Percentiles rank a stretch among this genome's conserved stretches.
phyloP scores from a whole-genome alignment of 23 tunicate species.

The Styela clava region DNA sequence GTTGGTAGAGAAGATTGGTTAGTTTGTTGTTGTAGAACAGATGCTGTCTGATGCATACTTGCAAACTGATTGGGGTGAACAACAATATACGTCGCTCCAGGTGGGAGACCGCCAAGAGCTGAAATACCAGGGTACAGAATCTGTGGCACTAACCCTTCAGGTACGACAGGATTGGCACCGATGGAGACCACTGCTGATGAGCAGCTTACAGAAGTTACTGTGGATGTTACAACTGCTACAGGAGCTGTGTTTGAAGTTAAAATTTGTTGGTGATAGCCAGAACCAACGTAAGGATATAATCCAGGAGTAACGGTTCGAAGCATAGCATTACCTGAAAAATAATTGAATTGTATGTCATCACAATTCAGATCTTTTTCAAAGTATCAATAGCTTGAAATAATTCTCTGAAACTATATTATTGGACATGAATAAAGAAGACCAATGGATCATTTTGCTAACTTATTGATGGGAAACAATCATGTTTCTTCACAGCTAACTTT shows the following conservation, averaged over 20 bases:
- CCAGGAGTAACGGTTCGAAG: background rate
- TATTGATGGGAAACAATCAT: too few species aligned
- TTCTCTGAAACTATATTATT: too few species aligned
- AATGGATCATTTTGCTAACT: too few species aligned
- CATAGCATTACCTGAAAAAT: background rate
- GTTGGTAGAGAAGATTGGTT: background rate
- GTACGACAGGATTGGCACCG: background rate
- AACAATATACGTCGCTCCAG: background rate
- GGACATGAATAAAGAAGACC: too few species aligned
- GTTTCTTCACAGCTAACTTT: too few species aligned
- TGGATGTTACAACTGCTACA: background rate
- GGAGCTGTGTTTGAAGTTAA: background rate
- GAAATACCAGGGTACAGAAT: background rate
- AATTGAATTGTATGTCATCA: background rate
- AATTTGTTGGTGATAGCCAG: background rate
- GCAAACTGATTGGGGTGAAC: background rate
- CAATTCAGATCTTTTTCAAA: too few species aligned
- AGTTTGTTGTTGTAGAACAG: background rate
- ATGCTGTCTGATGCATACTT: background rate
- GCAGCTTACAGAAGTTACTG: background rate
- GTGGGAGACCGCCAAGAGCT: background rate
- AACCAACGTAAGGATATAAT: background rate
- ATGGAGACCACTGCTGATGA: background rate
- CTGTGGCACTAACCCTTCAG: background rate
- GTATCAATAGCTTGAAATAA: too few species aligned